phyloP scores from a whole-genome alignment of 2,113 vertebrate genomes.

The Phyllopteryx taeniolatus region DNA sequence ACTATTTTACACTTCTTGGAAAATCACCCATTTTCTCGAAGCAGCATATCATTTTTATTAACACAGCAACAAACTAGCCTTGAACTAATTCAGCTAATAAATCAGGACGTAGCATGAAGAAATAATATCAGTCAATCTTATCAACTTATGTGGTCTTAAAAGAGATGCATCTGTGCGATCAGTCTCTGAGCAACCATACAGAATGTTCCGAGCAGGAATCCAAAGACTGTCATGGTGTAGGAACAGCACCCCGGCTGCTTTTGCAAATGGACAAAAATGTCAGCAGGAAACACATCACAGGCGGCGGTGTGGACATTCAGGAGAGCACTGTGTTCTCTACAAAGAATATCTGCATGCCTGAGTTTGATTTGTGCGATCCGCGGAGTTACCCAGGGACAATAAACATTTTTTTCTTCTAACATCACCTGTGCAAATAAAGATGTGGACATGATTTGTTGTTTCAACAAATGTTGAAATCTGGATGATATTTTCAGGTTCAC shows the following conservation, averaged over 20 bases:
- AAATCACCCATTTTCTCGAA: slow-evolving; percentile 20
- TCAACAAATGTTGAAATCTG: slow-evolving; percentile 2
- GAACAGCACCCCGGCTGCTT: slow-evolving; percentile 43
- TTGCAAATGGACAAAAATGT: slow-evolving; percentile 45
- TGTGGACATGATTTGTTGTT: background rate
- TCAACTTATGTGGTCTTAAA: slow-evolving; percentile 21
- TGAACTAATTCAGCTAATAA: slow-evolving; percentile 27
- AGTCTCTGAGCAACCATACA: slow-evolving; percentile 34
- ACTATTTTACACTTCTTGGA: slow-evolving; percentile 39
- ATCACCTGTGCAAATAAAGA: slow-evolving; percentile 19
- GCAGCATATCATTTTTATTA: slow-evolving; percentile 34
- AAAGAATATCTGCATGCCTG: slow-evolving; percentile 35
- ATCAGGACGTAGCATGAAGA: slow-evolving; percentile 19
- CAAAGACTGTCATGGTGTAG: slow-evolving; percentile 47
- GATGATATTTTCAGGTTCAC: background rate
- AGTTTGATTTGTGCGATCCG: slow-evolving; percentile 32
- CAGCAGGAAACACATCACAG: slow-evolving; percentile 51
- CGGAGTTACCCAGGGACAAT: slow-evolving; percentile 21
- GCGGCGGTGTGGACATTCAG: slow-evolving; percentile 35
- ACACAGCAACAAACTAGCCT: slow-evolving; percentile 22
- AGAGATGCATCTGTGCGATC: slow-evolving; percentile 37
- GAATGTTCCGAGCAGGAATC: slow-evolving; percentile 52
- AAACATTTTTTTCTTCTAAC: slow-evolving; percentile 8
- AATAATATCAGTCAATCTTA: slow-evolving; percentile 31
- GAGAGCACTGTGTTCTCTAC: slow-evolving; percentile 25